Evolutionary conservation across 2,113 vertebrate species (phyloP).

Genomic region (Istiophorus platypterus): DNA sequence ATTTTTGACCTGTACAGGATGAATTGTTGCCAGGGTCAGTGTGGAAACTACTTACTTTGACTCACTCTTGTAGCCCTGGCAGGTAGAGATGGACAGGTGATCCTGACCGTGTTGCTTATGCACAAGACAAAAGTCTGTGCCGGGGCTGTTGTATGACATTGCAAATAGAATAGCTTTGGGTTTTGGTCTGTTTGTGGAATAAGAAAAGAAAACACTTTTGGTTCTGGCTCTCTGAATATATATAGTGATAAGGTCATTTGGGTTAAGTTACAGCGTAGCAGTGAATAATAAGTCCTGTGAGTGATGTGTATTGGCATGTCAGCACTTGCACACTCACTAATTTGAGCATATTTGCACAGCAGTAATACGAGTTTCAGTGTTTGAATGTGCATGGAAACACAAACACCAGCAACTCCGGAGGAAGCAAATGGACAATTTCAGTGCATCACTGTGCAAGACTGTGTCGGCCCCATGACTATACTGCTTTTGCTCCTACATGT

Average conservation of each 20-base stretch:
- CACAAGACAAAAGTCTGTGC: constrained; percentile 11
- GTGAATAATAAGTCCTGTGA: constrained; percentile 14
- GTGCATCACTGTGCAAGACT: constrained; percentile 47
- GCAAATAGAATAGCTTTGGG: not conserved
- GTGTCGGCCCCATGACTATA: constrained; percentile 48
- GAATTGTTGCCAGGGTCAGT: constrained; percentile 9
- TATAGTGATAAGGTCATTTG: constrained; percentile 1
- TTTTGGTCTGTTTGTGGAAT: not conserved
- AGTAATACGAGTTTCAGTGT: constrained; percentile 17
- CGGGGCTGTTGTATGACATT: not conserved
- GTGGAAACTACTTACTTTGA: constrained; percentile 16
- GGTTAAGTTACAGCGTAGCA: constrained; percentile 18
- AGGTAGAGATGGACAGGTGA: constrained; percentile 3
- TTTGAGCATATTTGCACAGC: constrained; percentile 59
- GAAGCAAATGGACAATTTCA: constrained; percentile 3
- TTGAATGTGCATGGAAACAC: constrained; percentile 8
- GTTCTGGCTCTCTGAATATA: too few relatives aligned
- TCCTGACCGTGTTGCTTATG: constrained; percentile 18
- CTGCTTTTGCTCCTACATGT: constrained; percentile 56
- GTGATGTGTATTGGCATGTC: constrained; percentile 39
- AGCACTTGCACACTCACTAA: constrained; percentile 44
- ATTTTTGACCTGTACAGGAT: constrained; percentile 33
- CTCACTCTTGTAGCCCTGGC: not conserved
- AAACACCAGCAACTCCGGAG: constrained; percentile 5
- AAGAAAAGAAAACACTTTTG: not conserved